Conservation (phyloP, 2,888 invertebrate genomes). For the Holacanthella duospinosa region DNA sequence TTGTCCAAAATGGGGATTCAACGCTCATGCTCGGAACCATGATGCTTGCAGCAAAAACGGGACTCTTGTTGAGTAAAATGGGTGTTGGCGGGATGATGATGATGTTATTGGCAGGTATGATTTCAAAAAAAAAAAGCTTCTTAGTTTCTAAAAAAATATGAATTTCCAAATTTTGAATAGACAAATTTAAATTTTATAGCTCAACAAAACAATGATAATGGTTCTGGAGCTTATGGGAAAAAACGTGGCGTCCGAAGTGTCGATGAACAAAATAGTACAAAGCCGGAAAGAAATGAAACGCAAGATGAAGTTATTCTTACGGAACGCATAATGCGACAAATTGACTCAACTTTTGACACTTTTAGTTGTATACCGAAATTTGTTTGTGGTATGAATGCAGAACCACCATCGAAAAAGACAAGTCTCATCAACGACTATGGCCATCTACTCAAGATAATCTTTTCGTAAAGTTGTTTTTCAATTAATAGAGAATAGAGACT, state of each 20-base stretch:
- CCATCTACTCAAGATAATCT: constrained; percentile 29
- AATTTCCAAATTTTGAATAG: not conserved
- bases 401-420: constrained; percentile 40
- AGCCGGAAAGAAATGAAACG: not conserved
- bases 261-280: not conserved
- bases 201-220: not conserved
- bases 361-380: constrained; percentile 51
- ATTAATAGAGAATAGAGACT: not conserved
- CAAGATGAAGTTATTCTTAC: not conserved
- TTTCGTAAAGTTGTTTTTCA: constrained; percentile 23
- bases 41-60: not conserved
- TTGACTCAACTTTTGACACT: constrained; percentile 26
- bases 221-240: not conserved
- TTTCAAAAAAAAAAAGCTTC: not conserved
- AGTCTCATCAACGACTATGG: constrained; percentile 31
- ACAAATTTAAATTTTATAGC: not conserved
- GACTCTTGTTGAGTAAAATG: not conserved
- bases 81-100: constrained; percentile 3
- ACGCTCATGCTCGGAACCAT: not conserved
- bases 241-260: not conserved
- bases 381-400: constrained; percentile 54
- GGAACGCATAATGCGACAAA: constrained; percentile 25
- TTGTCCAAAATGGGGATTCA: not conserved
- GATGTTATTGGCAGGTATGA: not conserved
- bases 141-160: not conserved